Evolutionary conservation across 2,888 invertebrate species (phyloP), one percentile per base, ranked within the genome.

Genomic region (Drosophila putrida): DNA sequence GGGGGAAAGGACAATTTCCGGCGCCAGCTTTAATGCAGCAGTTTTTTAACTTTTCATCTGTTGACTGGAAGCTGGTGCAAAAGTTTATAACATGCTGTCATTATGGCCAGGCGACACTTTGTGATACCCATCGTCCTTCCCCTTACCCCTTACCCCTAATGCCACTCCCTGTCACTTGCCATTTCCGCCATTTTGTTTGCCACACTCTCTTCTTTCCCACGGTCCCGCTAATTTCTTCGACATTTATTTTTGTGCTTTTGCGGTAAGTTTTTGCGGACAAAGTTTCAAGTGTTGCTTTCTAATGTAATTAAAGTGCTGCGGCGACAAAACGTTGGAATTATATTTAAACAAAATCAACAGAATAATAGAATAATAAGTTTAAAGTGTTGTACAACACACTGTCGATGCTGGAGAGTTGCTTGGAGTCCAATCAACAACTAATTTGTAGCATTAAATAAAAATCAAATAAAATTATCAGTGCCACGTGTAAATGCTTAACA

Each of bases 401-500:
- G 44, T 11, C 33, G 25, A 28, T 11, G 41, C 31, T 55, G 8
- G 5, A 5, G 28, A 28, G 43, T 28, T 36, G 36, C n/a, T 46
- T n/a, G 9, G 10, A 20, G 49, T 20, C 35, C 53, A 61, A 86
- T 78, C 83, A 85, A 80, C 88, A 88, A 80, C 82, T 88, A 88
- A 89, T 91, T 90, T 91, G 88, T 80, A 81, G 89, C 80, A 71
- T 84, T 66, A 86, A 83, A 90, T 90, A 86, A 88, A 88, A 89
- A 88, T 85, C 89, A 89, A 90, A 90, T 89, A 82, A 90, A 90
- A 89, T 91, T 84, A 88, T 80, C 90, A 77, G 82, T 74, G 80
- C 88, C 90, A 88, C 89, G 88, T 89, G 90, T 89, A 84, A 91
- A 90, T 86, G 90, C 79, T 88, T 82, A 79, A 87, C 89, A 91